phyloP scores from a whole-genome alignment of 2,888 invertebrate genomes.

The Kryphioiulus occultus region DNA sequence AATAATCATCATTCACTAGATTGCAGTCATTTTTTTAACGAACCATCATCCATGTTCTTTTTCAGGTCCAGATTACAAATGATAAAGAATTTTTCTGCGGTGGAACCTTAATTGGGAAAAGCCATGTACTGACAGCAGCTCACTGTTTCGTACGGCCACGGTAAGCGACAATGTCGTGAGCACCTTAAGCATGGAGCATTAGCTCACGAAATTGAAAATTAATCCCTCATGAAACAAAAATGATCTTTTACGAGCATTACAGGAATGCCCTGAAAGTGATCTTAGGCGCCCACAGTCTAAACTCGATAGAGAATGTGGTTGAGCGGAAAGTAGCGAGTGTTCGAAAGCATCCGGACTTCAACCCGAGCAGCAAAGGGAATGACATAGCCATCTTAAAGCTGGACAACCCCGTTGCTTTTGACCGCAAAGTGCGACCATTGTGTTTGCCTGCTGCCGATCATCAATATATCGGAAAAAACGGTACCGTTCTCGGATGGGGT shows the following conservation, averaged over 20 bases:
- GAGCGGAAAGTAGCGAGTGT: constrained; percentile 47
- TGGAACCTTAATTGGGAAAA: constrained; percentile 49
- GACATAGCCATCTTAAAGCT: constrained; percentile 50
- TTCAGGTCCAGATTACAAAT: constrained; percentile 46
- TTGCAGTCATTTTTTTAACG: too few species aligned
- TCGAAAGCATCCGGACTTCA: constrained; percentile 43
- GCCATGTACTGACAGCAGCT: constrained; percentile 50
- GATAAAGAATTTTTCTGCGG: constrained; percentile 48
- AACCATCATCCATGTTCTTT: background rate
- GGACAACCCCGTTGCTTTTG: constrained; percentile 46
- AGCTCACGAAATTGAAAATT: too few species aligned
- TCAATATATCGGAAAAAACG: constrained; percentile 44
- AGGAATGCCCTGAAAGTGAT: constrained; percentile 46
- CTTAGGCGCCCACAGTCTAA: constrained; percentile 33
- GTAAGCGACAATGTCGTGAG: background rate
- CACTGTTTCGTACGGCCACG: constrained; percentile 42
- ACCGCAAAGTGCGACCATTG: constrained; percentile 46
- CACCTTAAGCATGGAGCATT: too few species aligned
- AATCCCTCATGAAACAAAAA: background rate
- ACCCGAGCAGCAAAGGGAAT: constrained; percentile 45
- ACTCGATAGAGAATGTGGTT: background rate
- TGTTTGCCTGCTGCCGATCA: constrained; percentile 47
- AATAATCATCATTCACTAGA: too few species aligned
- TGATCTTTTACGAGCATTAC: background rate
- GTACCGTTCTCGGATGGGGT: constrained; percentile 51